Conservation (phyloP, 2,888 invertebrate genomes). For the Mythimna impura region DNA sequence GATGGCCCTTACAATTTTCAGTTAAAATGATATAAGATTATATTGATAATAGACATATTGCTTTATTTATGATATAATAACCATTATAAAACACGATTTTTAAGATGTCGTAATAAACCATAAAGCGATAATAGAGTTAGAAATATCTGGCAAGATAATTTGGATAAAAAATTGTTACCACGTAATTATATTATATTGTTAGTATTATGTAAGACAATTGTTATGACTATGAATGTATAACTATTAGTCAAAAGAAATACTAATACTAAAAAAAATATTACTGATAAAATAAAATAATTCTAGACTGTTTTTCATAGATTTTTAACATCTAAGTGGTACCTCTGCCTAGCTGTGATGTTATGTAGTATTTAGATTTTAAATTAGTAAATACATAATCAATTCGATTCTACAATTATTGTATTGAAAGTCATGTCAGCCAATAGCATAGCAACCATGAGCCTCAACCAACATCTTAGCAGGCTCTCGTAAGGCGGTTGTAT, state of each 20-base stretch:
- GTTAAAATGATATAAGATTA: constrained; percentile 1
- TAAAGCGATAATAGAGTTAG: background rate
- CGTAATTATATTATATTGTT: constrained; percentile 4
- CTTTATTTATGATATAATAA: constrained; percentile 3
- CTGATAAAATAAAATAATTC: no score
- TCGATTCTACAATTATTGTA: no score
- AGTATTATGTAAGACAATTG: background rate
- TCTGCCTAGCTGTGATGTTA: background rate
- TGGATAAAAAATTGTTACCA: background rate
- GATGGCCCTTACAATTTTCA: background rate
- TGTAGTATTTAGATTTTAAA: background rate
- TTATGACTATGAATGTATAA: no score
- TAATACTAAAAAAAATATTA: no score
- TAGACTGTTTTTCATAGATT: no score
- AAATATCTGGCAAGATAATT: background rate
- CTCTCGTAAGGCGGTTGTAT: background rate
- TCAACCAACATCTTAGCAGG: background rate
- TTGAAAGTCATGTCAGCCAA: background rate
- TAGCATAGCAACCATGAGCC: background rate
- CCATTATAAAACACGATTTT: background rate
- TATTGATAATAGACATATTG: background rate
- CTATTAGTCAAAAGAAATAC: no score
- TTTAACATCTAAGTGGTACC: no score
- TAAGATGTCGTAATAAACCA: background rate
- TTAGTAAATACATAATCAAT: no score